These are phyloP conservation scores for Pseudomyrmex gracilis DNA, from an alignment of 1,140 invertebrate species.

Conservation along the genomic window DNA sequence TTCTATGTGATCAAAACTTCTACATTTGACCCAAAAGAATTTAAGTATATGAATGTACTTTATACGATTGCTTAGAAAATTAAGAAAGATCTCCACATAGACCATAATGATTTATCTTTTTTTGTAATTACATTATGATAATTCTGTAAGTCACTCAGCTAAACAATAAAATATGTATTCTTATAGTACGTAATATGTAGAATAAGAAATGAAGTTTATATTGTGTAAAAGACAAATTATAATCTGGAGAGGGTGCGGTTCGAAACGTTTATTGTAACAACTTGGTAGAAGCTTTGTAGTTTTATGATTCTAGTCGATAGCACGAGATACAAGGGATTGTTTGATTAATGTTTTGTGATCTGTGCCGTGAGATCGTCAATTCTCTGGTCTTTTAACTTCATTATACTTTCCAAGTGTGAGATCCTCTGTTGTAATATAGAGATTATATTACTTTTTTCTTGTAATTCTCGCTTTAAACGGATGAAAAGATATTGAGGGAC, in stretches of 20 bases:
- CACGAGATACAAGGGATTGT: background rate
- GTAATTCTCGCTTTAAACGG: conserved; percentile 83
- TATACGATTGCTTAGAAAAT: background rate
- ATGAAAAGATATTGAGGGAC: conserved; percentile 86
- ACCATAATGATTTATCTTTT: background rate
- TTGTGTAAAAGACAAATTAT: background rate
- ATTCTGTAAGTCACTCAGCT: no score
- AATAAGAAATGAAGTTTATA: background rate
- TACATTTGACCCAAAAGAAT: background rate
- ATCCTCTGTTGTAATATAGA: conserved; percentile 82
- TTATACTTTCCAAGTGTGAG: conserved; percentile 86
- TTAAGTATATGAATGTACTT: background rate
- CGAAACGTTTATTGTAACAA: background rate
- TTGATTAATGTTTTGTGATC: conserved; percentile 54
- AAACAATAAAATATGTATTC: no score
- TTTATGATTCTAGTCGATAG: conserved; percentile 22
- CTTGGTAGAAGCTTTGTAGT: conserved; percentile 21
- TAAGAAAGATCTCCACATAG: background rate
- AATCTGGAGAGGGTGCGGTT: background rate
- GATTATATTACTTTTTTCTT: conserved; percentile 85
- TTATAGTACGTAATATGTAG: no score
- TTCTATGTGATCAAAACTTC: conserved; percentile 21
- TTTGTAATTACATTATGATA: background rate
- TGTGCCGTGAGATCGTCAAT: conserved; percentile 85
- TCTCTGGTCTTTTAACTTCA: conserved; percentile 86